Evolutionary conservation across 2,888 invertebrate species (phyloP).

Genomic region (Macrophya alboannulata): DNA sequence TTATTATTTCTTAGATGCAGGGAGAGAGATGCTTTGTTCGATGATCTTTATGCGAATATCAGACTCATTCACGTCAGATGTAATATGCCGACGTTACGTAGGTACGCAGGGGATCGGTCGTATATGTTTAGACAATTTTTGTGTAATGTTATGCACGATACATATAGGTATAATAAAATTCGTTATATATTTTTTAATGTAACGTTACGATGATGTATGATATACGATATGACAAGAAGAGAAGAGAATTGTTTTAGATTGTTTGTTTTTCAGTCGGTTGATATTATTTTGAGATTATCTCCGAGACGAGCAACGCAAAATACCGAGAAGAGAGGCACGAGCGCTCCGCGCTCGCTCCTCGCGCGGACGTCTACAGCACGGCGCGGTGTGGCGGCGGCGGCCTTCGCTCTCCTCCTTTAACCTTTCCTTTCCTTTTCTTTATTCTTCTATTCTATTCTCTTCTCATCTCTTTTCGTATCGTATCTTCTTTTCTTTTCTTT

Average conservation of each 20-base stretch:
- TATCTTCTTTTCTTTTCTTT: neutral
- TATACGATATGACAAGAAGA: neutral
- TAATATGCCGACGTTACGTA: no score
- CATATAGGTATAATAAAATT: neutral
- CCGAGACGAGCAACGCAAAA: neutral
- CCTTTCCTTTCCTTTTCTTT: neutral
- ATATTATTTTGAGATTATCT: conserved; percentile 1
- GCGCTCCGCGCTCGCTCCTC: no score
- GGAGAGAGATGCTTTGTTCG: neutral
- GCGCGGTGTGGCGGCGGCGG: neutral
- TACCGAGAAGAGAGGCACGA: neutral
- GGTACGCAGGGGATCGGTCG: no score
- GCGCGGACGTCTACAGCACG: neutral
- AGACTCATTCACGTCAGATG: no score
- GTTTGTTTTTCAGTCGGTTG: neutral
- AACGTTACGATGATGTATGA: neutral
- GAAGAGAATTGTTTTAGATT: neutral
- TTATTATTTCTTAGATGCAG: neutral
- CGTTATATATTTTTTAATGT: neutral
- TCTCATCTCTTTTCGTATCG: neutral
- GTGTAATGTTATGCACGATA: neutral
- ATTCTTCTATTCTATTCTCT: neutral
- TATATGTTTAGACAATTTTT: no score
- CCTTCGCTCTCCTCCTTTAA: neutral
- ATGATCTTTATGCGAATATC: neutral